phyloP scores from a whole-genome alignment of 2,888 invertebrate genomes.

The Bugula neritina region DNA sequence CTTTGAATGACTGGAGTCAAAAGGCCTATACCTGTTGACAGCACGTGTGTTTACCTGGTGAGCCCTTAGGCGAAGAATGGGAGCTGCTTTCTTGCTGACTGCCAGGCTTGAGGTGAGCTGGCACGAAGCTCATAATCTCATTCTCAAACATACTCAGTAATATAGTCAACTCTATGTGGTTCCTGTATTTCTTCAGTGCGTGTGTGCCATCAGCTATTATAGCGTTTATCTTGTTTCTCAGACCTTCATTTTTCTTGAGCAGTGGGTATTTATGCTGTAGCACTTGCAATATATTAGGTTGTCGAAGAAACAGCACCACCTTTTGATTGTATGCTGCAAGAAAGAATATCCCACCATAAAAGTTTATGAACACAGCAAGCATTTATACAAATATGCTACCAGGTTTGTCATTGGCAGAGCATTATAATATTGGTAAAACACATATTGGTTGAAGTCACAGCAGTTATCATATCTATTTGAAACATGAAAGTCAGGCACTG shows the following conservation, averaged over 20 bases:
- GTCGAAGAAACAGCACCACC: constrained; percentile 90
- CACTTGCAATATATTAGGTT: constrained; percentile 87
- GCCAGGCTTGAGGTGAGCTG: constrained; percentile 32
- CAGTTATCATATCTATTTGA: too few relatives aligned
- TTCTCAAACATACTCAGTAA: constrained; percentile 92
- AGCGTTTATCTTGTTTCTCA: constrained; percentile 78
- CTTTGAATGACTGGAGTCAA: too few relatives aligned
- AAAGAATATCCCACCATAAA: too few relatives aligned
- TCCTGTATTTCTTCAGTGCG: constrained; percentile 76
- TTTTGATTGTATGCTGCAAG: constrained; percentile 73
- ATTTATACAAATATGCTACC: too few relatives aligned
- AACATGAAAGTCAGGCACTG: too few relatives aligned
- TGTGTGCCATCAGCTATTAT: constrained; percentile 81
- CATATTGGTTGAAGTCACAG: too few relatives aligned
- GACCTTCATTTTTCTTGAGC: constrained; percentile 64
- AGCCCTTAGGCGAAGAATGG: constrained; percentile 65
- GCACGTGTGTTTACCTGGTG: constrained; percentile 58
- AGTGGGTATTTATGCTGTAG: constrained; percentile 61
- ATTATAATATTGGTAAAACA: too few relatives aligned
- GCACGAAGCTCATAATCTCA: constrained; percentile 96
- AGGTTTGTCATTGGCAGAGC: too few relatives aligned
- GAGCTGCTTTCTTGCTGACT: background rate
- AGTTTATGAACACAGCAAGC: too few relatives aligned
- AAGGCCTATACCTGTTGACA: too few relatives aligned
- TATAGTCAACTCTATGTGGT: constrained; percentile 88